Percentiles rank a stretch among this genome's conserved stretches.
Evolutionary conservation across 2,888 invertebrate species (phyloP).

Genomic region (Hymenopus coronatus): DNA sequence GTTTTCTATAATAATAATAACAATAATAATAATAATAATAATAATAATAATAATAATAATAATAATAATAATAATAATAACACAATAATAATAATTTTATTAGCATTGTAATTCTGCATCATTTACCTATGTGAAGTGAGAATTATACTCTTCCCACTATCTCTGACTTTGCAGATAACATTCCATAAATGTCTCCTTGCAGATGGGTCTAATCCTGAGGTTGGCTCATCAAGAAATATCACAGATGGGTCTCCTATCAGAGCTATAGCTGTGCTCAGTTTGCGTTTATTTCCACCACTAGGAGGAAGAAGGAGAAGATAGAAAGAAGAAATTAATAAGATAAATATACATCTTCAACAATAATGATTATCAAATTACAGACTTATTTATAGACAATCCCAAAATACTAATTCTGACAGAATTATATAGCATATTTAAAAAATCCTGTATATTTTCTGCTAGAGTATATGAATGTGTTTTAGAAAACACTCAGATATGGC

Average conservation of each 20-base stretch:
- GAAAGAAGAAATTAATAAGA: neutral
- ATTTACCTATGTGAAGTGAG: slow-evolving; percentile 68
- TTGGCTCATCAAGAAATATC: slow-evolving; percentile 62
- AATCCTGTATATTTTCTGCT: too few relatives aligned
- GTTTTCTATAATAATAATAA: too few relatives aligned
- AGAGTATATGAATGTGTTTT: too few relatives aligned
- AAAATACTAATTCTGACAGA: neutral
- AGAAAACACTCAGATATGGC: too few relatives aligned
- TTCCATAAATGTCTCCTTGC: slow-evolving; percentile 80
- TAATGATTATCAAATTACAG: neutral
- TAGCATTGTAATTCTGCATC: too few relatives aligned
- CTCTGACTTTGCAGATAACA: slow-evolving; percentile 64
- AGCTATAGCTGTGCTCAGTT: slow-evolving; percentile 69
- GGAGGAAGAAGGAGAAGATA: slow-evolving; percentile 7
- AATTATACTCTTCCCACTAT: slow-evolving; percentile 70
- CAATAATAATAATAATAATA: too few relatives aligned
- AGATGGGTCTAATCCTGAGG: slow-evolving; percentile 73
- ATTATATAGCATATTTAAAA: too few relatives aligned
- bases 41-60: too few relatives aligned
- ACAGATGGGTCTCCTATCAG: slow-evolving; percentile 67
- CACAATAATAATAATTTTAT: too few relatives aligned
- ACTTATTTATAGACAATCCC: neutral
- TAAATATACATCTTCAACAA: neutral
- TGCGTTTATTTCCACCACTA: slow-evolving; percentile 73
- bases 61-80: too few relatives aligned